A percentile compares a stretch with the other conserved stretches of the same genome.
These are phyloP conservation scores for Muntiacus muntjak DNA, from an alignment of 2,113 vertebrate genomes.

Conservation along the genomic window DNA sequence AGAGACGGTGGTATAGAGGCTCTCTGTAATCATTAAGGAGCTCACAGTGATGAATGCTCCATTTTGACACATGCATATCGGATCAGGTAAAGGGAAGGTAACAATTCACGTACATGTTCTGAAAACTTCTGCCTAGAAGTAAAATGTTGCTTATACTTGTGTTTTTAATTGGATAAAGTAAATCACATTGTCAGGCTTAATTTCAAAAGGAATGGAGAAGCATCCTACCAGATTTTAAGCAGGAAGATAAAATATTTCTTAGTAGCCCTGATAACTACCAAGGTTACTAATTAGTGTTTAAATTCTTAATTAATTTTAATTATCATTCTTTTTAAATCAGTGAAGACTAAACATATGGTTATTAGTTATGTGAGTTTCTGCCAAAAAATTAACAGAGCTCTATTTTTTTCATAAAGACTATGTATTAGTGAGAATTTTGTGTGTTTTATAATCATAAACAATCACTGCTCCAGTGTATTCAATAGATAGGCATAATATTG, in stretches of 20 bases:
- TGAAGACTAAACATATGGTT: neutral
- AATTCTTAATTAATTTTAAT: neutral
- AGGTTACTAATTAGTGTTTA: neutral
- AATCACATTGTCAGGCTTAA: neutral
- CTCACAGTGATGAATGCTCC: neutral
- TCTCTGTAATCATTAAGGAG: neutral
- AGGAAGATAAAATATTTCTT: neutral
- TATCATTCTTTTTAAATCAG: neutral
- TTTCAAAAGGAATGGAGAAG: neutral
- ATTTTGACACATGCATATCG: neutral
- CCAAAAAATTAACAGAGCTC: neutral
- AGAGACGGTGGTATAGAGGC: neutral
- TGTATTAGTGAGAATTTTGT: neutral
- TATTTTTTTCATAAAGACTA: neutral
- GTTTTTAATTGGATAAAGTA: neutral
- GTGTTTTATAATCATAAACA: neutral
- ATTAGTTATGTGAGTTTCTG: neutral
- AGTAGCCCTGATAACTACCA: neutral
- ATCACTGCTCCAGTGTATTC: neutral
- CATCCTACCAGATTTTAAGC: neutral
- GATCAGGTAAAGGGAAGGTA: neutral
- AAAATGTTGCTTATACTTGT: neutral
- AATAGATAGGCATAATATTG: neutral
- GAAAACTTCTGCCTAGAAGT: neutral
- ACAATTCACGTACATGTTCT: neutral